phyloP scores from a whole-genome alignment of 2,113 vertebrate species.

The Odontesthes bonariensis region DNA sequence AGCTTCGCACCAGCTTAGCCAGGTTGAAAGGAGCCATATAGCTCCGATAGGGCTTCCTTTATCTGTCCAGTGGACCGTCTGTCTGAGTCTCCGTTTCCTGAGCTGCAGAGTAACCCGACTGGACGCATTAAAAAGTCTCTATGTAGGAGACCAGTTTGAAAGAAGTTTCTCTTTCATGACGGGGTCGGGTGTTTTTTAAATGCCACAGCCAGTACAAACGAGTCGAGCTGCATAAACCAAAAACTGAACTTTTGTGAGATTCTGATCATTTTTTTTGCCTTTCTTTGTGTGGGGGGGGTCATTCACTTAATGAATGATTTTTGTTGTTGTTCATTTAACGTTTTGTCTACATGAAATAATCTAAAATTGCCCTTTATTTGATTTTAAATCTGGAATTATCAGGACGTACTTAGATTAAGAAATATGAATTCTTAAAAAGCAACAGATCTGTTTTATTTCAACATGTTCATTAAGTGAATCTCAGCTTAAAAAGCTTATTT shows the following conservation, averaged over 20 bases:
- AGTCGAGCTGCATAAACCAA: neutral
- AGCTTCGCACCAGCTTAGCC: conserved; percentile 68
- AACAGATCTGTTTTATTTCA: no score
- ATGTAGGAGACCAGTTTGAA: neutral
- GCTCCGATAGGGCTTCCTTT: conserved; percentile 53
- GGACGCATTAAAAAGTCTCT: neutral
- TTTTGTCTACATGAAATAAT: neutral
- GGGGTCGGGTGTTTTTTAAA: neutral
- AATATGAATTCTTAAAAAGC: no score
- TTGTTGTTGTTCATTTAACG: no score
- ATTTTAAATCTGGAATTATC: no score
- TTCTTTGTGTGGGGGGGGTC: no score
- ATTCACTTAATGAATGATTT: no score
- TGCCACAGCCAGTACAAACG: neutral
- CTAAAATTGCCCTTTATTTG: neutral
- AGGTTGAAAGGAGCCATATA: conserved; percentile 61
- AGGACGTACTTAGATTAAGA: no score
- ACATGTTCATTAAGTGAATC: no score
- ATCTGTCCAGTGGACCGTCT: conserved; percentile 44
- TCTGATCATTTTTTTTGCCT: no score
- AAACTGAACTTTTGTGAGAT: neutral
- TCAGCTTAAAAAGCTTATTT: no score
- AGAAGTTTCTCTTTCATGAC: neutral
- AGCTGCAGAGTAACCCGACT: conserved; percentile 32
- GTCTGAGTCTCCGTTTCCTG: conserved; percentile 10